These are phyloP conservation scores for Macrophya alboannulata DNA, from an alignment of 2,888 invertebrate genomes.

Conservation along the genomic window DNA sequence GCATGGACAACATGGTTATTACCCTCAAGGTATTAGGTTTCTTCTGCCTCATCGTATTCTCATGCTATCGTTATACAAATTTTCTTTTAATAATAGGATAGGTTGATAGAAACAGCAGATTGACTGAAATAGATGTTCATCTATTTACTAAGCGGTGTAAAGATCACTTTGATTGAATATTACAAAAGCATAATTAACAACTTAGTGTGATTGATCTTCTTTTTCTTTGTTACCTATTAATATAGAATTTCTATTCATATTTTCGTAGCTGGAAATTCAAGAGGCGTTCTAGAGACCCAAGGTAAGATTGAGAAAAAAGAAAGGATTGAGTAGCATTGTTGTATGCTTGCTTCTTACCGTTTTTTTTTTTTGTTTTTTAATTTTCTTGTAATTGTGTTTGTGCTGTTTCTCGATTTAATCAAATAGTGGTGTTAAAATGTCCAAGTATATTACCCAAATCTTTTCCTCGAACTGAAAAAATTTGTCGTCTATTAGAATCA, in stretches of 20 bases:
- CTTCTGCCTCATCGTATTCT: neutral
- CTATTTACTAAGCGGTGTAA: neutral
- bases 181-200: neutral
- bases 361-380: constrained; percentile 59
- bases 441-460: neutral
- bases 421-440: neutral
- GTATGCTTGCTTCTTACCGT: constrained; percentile 7
- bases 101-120: neutral
- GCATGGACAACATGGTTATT: constrained; percentile 75
- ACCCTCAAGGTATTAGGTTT: constrained; percentile 74
- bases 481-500: neutral
- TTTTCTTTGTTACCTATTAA: constrained; percentile 61
- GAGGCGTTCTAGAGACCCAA: constrained; percentile 77
- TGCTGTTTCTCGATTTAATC: constrained; percentile 45
- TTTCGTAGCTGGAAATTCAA: constrained; percentile 77
- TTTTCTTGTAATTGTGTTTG: constrained; percentile 59
- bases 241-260: constrained; percentile 69
- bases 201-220: neutral
- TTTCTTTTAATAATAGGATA: neutral
- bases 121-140: too few relatives aligned
- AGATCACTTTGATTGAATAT: neutral
- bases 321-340: constrained; percentile 25
- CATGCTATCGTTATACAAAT: neutral
- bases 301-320: constrained; percentile 70
- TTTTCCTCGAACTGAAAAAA: neutral